Percentiles rank a stretch among this genome's conserved stretches.
Conservation (phyloP, 2,113 vertebrate genomes). For the Beaufortia kweichowensis region DNA sequence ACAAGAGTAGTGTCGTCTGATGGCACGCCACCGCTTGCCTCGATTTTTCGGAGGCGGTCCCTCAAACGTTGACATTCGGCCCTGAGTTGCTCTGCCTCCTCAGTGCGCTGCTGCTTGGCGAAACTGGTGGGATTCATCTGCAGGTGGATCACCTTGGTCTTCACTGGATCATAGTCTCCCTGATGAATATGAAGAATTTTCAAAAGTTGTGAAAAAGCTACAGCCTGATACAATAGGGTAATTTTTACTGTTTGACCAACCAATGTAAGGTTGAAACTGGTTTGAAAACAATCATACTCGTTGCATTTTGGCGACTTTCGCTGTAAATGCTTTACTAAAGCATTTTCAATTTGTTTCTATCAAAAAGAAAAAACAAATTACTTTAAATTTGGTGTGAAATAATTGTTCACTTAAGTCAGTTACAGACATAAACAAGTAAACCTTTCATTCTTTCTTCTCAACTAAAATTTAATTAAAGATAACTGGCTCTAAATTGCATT, state of each 20-base stretch:
- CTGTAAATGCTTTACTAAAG: too few species aligned
- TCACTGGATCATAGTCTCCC: conserved; percentile 88
- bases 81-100: conserved; percentile 79
- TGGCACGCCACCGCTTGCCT: conserved; percentile 69
- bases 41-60: conserved; percentile 76
- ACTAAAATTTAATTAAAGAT: background rate
- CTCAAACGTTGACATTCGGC: conserved; percentile 81
- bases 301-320: too few species aligned
- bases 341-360: too few species aligned
- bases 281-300: too few species aligned
- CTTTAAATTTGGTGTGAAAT: too few species aligned
- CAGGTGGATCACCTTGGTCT: conserved; percentile 86
- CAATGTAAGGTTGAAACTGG: too few species aligned
- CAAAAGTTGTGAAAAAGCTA: background rate
- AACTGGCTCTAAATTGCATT: background rate
- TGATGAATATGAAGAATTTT: conserved; percentile 57
- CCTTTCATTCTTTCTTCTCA: too few species aligned
- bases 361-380: too few species aligned
- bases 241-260: too few species aligned
- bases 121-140: conserved; percentile 82
- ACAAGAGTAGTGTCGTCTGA: conserved; percentile 64
- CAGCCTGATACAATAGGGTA: too few species aligned
- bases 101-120: conserved; percentile 82
- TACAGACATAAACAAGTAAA: background rate
- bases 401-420: too few species aligned